Percentiles rank a stretch among this genome's conserved stretches.
These are phyloP conservation scores for Cordylochernes scorpioides DNA, from an alignment of 2,888 invertebrate genomes.

Conservation along the genomic window DNA sequence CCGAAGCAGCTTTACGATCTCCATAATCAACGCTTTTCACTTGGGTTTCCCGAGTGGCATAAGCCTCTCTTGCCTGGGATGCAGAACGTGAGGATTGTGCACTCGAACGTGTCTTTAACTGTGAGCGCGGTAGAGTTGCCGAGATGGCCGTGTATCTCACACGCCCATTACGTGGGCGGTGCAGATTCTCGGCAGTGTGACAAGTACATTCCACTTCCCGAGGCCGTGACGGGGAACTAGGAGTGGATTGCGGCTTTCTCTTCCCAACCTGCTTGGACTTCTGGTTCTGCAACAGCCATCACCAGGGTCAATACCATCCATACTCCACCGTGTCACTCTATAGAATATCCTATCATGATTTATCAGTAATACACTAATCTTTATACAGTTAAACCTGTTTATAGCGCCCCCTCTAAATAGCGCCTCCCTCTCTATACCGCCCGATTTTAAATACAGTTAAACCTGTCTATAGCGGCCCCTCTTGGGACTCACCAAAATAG, in stretches of 20 bases:
- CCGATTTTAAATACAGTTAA: no score
- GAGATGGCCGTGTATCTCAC: constrained; percentile 15
- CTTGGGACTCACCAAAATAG: no score
- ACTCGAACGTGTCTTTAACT: constrained; percentile 10
- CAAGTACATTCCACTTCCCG: constrained; percentile 53
- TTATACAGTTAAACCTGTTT: no score
- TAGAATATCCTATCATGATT: no score
- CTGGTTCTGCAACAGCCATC: no score
- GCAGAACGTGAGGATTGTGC: constrained; percentile 2
- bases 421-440: no score
- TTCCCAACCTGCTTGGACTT: no score
- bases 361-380: no score
- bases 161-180: constrained; percentile 35
- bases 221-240: constrained; percentile 63
- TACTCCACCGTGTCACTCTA: no score
- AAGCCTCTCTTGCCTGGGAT: constrained; percentile 6
- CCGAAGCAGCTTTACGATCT: constrained; percentile 1
- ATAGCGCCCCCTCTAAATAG: no score
- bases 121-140: constrained; percentile 15
- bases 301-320: no score
- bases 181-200: constrained; percentile 40
- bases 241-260: constrained; percentile 70
- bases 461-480: no score
- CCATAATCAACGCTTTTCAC: constrained; percentile 30
- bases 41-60: constrained; percentile 15